Base-by-base conservation (phyloP, 2,113 vertebrate species). In the Dolichallabes microphthalmus region DNA sequence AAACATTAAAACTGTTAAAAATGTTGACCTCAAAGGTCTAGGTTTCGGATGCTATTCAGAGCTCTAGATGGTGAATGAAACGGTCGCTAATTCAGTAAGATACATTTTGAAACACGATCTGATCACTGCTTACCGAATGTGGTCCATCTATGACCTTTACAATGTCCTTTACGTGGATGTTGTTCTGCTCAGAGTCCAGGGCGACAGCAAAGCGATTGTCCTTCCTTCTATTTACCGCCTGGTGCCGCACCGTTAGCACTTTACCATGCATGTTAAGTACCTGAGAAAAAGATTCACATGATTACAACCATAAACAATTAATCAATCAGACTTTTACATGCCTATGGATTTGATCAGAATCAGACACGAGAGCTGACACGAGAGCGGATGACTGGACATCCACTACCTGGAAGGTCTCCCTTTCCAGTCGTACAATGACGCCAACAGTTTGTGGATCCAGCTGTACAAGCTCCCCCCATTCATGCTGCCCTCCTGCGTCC, bases 101-200 rank as follows among this genome's bases (percentile, higher is more conserved):
- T 19, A 35, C 1, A 30, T 1, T 30, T 10, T 50, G 2, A 66
- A 4, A 61, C 17, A 25, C 19, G 57, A 3, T 13, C 7, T 52
- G 30, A 30, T 50, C 20, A 19, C 22, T 39, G 9, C 94, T 94
- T 86, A 98, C 97, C 8, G 96, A 98, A 87, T 98, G 97, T 0
- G 98, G 97, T 22, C 98, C 98, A 0, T 99, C 98, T 2, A 99
- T 98, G 91, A 98, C 98, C 86, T 99, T 99, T 14, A 99, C 97
- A 0, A 99, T 97, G 90, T 99, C 98, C 85, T 97, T 98, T 52
- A 97, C 96, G 0, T 98, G 98, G 88, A 98, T 98, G 91, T 97
- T 98, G 92, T 98, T 98, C 91, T 99, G 97, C 89, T 99, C 98
- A 0, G 98, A 99, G 93, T 99, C 98, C 45, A 98, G 91, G 0